Percentiles rank a stretch among this genome's conserved stretches.
phyloP scores from a whole-genome alignment of 2,113 vertebrate species.

The Cichladusa arquata region DNA sequence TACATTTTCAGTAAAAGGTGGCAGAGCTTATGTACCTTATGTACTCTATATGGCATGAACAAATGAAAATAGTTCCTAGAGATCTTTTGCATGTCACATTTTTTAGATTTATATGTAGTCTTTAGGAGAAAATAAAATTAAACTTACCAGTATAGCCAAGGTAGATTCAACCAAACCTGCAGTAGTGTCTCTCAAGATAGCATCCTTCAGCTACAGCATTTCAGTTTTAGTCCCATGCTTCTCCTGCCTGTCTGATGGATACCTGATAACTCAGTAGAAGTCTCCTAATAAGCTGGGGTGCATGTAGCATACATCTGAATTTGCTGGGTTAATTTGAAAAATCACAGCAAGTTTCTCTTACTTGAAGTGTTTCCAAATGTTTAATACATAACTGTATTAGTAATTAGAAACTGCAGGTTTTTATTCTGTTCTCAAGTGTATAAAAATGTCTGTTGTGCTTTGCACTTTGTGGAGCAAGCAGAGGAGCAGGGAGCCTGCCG shows the following conservation, averaged over 20 bases:
- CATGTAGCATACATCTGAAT: background rate
- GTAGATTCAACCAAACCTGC: background rate
- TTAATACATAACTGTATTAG: background rate
- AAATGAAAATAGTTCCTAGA: background rate
- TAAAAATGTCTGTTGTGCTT: background rate
- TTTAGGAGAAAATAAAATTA: background rate
- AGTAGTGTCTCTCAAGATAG: background rate
- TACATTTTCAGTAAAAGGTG: background rate
- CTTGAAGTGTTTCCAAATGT: background rate
- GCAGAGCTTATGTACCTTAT: background rate
- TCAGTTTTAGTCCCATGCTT: background rate
- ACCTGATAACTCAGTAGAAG: background rate
- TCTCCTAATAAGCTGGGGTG: background rate
- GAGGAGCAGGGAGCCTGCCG: background rate
- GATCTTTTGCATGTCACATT: background rate
- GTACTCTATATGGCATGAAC: background rate
- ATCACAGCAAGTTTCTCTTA: background rate
- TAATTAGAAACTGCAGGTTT: background rate
- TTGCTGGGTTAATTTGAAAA: background rate
- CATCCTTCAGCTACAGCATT: background rate
- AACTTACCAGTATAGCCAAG: background rate
- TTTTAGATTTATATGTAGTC: background rate
- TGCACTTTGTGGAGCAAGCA: accelerated
- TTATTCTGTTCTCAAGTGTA: background rate
- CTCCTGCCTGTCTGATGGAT: background rate